Evolutionary conservation across 2,113 vertebrate genomes (phyloP).

Genomic region (Gobio gobio): DNA sequence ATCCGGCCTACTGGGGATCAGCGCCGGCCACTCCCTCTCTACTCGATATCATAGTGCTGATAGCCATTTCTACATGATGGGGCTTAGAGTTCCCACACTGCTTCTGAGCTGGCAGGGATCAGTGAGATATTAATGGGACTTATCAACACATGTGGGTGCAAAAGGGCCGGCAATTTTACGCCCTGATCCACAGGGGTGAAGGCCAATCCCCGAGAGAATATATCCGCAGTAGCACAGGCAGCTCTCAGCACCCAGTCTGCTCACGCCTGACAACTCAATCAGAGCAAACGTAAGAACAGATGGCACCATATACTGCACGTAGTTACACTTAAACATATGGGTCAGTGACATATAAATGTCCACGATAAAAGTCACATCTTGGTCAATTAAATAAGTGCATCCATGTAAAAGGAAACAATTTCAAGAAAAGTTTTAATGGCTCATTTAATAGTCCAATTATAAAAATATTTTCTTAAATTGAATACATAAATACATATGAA

Average conservation of each 20-base stretch:
- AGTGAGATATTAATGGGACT: constrained; percentile 69
- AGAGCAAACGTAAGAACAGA: constrained; percentile 19
- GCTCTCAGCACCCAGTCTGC: constrained; percentile 64
- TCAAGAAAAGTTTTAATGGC: background rate
- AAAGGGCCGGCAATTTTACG: constrained; percentile 66
- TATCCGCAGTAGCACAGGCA: constrained; percentile 24
- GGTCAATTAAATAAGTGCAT: background rate
- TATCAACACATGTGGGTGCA: constrained; percentile 70
- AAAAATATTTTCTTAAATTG: no score
- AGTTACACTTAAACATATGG: background rate
- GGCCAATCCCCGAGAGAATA: constrained; percentile 50
- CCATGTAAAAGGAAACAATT: background rate
- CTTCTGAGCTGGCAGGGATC: constrained; percentile 60
- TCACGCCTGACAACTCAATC: constrained; percentile 61
- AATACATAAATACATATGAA: no score
- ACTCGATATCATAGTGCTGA: constrained; percentile 33
- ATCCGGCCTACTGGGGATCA: constrained; percentile 26
- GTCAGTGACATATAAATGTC: background rate
- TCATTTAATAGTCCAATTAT: background rate
- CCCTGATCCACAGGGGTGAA: constrained; percentile 56
- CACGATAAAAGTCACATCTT: background rate
- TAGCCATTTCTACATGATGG: constrained; percentile 41
- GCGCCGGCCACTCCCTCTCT: constrained; percentile 19
- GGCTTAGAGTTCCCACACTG: constrained; percentile 51
- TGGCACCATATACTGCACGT: background rate